A percentile compares a stretch with the other conserved stretches of the same genome.
These are phyloP conservation scores for Lynx canadensis DNA, from an alignment of 2,113 vertebrate genomes.

Conservation along the genomic window DNA sequence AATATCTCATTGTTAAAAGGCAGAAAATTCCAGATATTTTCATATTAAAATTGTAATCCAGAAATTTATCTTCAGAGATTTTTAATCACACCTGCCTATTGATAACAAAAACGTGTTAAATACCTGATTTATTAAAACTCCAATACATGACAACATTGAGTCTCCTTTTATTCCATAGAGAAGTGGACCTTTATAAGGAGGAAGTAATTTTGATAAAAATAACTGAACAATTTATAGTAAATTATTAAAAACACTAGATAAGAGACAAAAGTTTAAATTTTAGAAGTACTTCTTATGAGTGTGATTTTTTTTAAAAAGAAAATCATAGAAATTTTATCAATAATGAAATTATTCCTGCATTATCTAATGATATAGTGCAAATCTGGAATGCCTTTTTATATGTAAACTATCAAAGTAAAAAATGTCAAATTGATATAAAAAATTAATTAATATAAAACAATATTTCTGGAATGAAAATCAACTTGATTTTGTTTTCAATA, in stretches of 20 bases:
- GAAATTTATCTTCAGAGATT: background rate
- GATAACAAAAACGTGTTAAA: background rate
- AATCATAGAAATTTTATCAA: background rate
- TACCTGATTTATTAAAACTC: background rate
- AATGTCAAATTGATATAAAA: background rate
- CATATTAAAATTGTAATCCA: background rate
- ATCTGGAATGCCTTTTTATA: background rate
- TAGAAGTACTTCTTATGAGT: background rate
- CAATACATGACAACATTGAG: background rate
- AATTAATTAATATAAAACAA: background rate
- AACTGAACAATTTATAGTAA: background rate
- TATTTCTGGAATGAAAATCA: background rate
- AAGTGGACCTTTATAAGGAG: background rate
- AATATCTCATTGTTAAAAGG: background rate
- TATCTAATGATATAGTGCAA: background rate
- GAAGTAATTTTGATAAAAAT: background rate
- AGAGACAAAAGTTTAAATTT: background rate
- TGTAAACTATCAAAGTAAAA: background rate
- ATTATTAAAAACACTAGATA: background rate
- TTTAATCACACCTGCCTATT: background rate
- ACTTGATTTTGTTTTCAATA: conserved; percentile 24
- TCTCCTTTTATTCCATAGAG: background rate
- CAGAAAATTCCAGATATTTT: background rate
- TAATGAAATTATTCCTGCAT: background rate
- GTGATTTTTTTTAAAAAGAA: background rate